Evolutionary conservation across 2,888 invertebrate species (phyloP), one percentile per base, ranked within the genome.

Genomic region (Hesperia comma): DNA sequence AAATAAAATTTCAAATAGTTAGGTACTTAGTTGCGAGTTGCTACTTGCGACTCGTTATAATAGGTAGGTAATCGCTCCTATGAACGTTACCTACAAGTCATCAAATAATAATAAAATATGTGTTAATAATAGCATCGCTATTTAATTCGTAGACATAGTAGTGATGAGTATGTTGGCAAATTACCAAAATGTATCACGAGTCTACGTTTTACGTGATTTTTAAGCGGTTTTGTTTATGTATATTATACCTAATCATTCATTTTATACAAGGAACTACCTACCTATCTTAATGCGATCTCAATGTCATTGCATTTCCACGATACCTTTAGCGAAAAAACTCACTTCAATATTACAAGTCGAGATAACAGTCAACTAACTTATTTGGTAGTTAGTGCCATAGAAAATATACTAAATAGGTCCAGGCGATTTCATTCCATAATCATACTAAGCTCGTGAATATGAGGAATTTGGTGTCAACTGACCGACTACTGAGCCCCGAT

Each of bases 131-230:
- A n/a, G 49, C 56, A 49, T 67, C 55, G 56, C 26, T 41, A 32
- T 63, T 41, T 37, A 54, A 15, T 54, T 67, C 46, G 19, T 8
- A 46, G 26, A 4, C 26, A 26, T 26, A 26, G 26, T 26, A 26
- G 26, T 46, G 61, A 63, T 55, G 17, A 41, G 66, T 43, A 43
- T 53, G 77, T 80, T 87, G 87, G 87, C 87, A 75, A 55, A 58
- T 17, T 55, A 75, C 81, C 86, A 86, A 67, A 82, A 73, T 70
- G 77, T 81, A 81, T 84, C 84, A 83, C 82, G 77, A 73, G 80
- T 79, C 80, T 77, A 73, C 75, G 54, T 77, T 77, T 70, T 79
- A 74, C 72, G 69, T 73, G 74, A 74, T 74, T 26, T 26, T 26
- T 26, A 26, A 68, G 67, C 70, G 70, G 69, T 61, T 67, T 71